These are phyloP conservation scores for Morelia viridis DNA, from an alignment of 2,797 vertebrate genomes.

Conservation along the genomic window DNA sequence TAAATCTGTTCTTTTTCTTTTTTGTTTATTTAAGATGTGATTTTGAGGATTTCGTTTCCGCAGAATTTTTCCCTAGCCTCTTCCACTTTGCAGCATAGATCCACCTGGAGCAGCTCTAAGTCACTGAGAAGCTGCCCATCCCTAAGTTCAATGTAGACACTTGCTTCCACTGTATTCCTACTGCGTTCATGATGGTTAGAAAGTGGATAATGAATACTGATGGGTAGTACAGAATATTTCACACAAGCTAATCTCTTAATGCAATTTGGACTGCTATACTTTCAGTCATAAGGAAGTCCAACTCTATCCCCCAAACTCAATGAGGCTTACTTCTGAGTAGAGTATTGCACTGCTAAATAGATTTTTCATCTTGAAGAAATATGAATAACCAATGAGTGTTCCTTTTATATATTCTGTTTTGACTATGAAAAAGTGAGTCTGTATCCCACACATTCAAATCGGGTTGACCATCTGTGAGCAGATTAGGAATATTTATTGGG, in stretches of 20 bases:
- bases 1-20: background rate
- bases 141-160: background rate
- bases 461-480: slow-evolving; percentile 61
- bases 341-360: background rate
- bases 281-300: background rate
- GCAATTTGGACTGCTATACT: background rate
- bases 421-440: slow-evolving; percentile 44
- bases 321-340: background rate
- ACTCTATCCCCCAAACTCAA: background rate
- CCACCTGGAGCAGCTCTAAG: background rate
- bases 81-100: background rate
- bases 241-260: background rate
- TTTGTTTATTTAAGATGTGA: background rate
- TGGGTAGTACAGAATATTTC: background rate
- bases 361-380: background rate
- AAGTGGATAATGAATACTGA: background rate
- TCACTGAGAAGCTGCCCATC: background rate
- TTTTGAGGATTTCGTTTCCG: background rate
- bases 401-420: slow-evolving; percentile 53
- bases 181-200: background rate
- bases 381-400: slow-evolving; percentile 48
- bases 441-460: slow-evolving; percentile 62
- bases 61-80: background rate
- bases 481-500: slow-evolving; percentile 66
- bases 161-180: background rate